Base-by-base conservation (phyloP, 2,888 invertebrate genomes). In the Pemphredon lugubris region DNA sequence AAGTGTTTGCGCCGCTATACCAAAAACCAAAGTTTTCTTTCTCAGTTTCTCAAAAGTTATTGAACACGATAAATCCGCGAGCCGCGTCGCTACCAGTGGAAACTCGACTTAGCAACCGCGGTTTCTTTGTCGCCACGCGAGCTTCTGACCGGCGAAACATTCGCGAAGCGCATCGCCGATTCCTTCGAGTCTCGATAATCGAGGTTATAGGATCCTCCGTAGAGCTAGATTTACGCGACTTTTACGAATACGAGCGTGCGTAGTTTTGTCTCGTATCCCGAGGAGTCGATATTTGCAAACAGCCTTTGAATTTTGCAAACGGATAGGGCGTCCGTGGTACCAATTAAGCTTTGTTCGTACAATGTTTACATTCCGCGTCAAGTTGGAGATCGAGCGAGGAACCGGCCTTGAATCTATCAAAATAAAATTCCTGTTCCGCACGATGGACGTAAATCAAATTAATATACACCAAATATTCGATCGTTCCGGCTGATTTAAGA, bases 281-380 rank as follows among this genome's bases (percentile, higher is more conserved):
- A 34, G 3, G n/a, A 3, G n/a, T 7, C 30, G 30, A 30, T 9
- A 2, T 1, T 30, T n/a, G n/a, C n/a, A n/a, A 26, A 26, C 26
- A 26, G 26, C 26, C 34, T n/a, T 34, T n/a, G n/a, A 2, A 45
- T 37, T 39, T 16, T n/a, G 0, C n/a, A 23, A 32, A 47, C 16
- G 4, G 0, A 13, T 21, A 18, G 7, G 30, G 9, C 30, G 26
- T 16, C 23, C 7, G n/a, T n/a, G n/a, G n/a, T n/a, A n/a, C n/a
- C n/a, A n/a, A n/a, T n/a, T n/a, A n/a, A n/a, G n/a, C n/a, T n/a
- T n/a, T n/a, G n/a, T n/a, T n/a, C n/a, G n/a, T n/a, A n/a, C n/a
- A 40, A 20, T 71, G 71, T 68, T 68, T 68, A 71, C 71, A n/a
- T n/a, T n/a, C n/a, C n/a, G n/a, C n/a, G 53, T 11, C n/a, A 9